A percentile compares a stretch with the other conserved stretches of the same genome.
Evolutionary conservation across 2,888 invertebrate species (phyloP).

Genomic region (Notocelia uddmanniana): DNA sequence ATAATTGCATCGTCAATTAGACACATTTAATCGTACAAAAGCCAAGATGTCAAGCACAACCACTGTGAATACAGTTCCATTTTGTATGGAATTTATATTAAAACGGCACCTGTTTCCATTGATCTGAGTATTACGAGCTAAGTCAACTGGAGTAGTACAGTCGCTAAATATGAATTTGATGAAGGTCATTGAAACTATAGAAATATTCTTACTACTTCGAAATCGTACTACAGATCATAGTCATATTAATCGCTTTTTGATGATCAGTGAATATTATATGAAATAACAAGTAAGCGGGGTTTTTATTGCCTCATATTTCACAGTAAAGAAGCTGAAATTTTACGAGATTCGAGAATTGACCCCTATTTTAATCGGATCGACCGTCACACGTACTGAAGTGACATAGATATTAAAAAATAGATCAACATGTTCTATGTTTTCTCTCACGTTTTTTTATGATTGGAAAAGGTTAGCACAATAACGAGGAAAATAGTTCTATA

Average conservation of each 20-base stretch:
- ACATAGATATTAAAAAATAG: slow-evolving; percentile 26
- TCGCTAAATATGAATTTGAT: background rate
- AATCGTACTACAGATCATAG: background rate
- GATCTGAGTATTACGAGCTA: background rate
- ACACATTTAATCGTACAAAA: background rate
- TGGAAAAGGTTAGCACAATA: slow-evolving; percentile 24
- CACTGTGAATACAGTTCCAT: background rate
- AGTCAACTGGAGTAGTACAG: too few species aligned
- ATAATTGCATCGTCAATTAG: background rate
- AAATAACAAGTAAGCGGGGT: slow-evolving; percentile 3
- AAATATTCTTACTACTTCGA: background rate
- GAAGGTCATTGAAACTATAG: background rate
- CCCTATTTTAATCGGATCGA: background rate
- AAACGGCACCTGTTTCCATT: background rate
- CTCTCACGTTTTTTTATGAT: slow-evolving; percentile 20
- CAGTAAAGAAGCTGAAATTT: background rate
- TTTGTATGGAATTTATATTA: background rate
- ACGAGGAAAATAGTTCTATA: slow-evolving; percentile 28
- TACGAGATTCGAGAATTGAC: background rate
- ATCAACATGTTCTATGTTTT: slow-evolving; percentile 20
- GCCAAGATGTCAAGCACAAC: background rate
- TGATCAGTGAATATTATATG: background rate
- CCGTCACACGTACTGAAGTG: background rate
- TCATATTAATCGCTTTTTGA: slow-evolving; percentile 3
- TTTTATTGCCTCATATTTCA: slow-evolving; percentile 26